phyloP scores from a whole-genome alignment of 2,797 vertebrate species.

The Manis javanica region DNA sequence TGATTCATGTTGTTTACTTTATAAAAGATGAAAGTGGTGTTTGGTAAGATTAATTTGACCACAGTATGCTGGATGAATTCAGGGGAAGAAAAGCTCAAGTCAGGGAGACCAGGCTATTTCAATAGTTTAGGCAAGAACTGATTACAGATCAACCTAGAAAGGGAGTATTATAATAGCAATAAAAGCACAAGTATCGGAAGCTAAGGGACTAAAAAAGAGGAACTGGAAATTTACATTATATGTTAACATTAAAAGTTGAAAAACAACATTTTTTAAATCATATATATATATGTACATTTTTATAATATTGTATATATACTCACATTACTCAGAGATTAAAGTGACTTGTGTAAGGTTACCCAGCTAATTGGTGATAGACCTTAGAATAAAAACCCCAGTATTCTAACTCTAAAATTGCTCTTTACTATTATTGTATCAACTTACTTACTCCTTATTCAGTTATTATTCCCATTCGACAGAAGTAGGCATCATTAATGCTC shows the following conservation, averaged over 20 bases:
- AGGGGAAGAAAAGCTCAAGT: constrained; percentile 5
- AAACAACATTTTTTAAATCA: neutral
- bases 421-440: neutral
- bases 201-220: neutral
- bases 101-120: neutral
- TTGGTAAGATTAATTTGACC: neutral
- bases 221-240: neutral
- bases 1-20: constrained; percentile 24
- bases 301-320: neutral
- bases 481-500: neutral
- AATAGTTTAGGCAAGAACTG: neutral
- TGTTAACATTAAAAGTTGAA: neutral
- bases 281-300: neutral
- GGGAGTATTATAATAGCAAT: neutral
- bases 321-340: neutral
- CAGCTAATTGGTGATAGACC: neutral
- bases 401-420: neutral
- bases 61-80: neutral
- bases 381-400: neutral
- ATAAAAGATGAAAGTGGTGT: neutral
- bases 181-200: neutral
- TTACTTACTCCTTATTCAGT: neutral
- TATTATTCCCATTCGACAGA: neutral
- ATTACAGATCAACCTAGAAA: neutral
- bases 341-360: neutral